A percentile compares a stretch with the other conserved stretches of the same genome.
phyloP scores from a whole-genome alignment of 2,797 vertebrate genomes.

The Tapirus indicus region DNA sequence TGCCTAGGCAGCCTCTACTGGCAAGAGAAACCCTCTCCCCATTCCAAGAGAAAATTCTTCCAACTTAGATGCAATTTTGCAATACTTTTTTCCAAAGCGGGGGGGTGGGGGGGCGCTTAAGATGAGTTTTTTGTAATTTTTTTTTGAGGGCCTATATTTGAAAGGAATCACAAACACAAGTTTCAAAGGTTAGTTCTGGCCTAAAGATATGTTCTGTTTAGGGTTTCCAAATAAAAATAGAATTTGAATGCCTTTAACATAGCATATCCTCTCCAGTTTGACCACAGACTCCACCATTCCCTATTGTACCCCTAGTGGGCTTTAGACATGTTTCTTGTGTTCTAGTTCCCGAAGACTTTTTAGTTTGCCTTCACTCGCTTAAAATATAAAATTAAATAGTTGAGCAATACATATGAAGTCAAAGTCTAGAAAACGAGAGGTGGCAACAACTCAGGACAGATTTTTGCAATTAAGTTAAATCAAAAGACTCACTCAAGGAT shows the following conservation, averaged over 20 bases:
- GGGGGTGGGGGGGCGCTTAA: neutral
- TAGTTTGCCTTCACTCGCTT: neutral
- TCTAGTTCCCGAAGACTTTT: neutral
- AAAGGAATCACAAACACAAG: neutral
- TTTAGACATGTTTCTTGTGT: neutral
- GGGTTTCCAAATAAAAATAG: constrained; percentile 5
- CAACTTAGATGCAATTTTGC: neutral
- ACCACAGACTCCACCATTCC: too few relatives aligned
- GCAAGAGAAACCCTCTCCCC: neutral
- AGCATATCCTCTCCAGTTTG: neutral
- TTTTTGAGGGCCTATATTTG: neutral
- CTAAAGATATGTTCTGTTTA: neutral
- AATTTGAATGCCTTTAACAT: neutral
- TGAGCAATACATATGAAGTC: neutral
- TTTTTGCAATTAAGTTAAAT: constrained; percentile 3
- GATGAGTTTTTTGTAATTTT: neutral
- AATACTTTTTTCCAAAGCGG: neutral
- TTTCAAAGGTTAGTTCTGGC: neutral
- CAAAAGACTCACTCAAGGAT: neutral
- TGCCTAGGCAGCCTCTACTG: neutral
- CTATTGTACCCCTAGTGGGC: fast-evolving
- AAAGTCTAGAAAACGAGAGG: neutral
- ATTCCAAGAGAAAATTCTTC: constrained; percentile 2
- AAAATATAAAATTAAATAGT: neutral
- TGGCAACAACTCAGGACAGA: neutral